Conservation (phyloP, 1,140 invertebrate genomes). For the Eulimnadia texana region DNA sequence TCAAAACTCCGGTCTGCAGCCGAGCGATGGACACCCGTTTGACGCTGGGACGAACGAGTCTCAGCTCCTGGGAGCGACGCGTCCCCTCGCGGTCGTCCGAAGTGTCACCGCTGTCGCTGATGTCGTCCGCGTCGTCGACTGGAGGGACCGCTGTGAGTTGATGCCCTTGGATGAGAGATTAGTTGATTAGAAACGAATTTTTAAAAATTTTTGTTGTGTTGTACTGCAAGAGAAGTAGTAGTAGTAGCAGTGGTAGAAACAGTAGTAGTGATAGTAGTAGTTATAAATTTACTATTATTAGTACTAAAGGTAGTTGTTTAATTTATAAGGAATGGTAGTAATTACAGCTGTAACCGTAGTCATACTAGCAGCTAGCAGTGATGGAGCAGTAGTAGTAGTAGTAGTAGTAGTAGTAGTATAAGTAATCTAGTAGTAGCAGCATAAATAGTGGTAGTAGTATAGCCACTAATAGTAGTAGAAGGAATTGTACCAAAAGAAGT, state of each 20-base stretch:
- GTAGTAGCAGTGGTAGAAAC: not conserved
- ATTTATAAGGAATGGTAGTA: no score
- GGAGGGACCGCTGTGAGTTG: no score
- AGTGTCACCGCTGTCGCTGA: not conserved
- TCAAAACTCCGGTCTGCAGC: not conserved
- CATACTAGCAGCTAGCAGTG: no score
- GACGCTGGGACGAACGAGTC: not conserved
- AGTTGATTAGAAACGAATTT: not conserved
- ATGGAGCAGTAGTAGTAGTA: no score
- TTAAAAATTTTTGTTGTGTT: not conserved
- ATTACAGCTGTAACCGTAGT: no score
- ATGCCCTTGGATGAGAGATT: not conserved
- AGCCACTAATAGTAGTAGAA: no score
- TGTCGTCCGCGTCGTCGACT: not conserved
- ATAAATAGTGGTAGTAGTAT: no score
- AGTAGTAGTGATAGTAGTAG: not conserved
- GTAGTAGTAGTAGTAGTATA: no score
- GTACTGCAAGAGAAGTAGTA: not conserved
- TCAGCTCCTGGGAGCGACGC: not conserved
- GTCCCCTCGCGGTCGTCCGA: not conserved
- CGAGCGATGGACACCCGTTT: constrained; percentile 8
- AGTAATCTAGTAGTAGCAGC: no score
- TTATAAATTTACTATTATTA: not conserved
- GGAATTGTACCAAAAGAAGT: no score
- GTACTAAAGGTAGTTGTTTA: no score